A percentile compares a stretch with the other conserved stretches of the same genome.
phyloP scores from a whole-genome alignment of 2,113 vertebrate genomes.

The Calonectris borealis region DNA sequence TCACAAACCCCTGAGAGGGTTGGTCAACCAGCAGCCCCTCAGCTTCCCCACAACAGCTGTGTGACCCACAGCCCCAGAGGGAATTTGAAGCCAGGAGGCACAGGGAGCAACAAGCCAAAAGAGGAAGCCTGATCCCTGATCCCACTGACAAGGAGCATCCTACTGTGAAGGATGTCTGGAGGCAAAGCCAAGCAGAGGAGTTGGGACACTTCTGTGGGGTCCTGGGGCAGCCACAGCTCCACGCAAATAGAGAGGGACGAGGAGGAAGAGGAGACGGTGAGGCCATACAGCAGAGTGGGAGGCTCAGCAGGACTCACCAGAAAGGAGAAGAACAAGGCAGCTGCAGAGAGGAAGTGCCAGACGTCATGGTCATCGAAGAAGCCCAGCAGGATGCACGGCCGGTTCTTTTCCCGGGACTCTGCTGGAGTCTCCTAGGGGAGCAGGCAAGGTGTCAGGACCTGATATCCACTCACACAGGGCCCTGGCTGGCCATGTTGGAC shows the following conservation, averaged over 20 bases:
- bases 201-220: not conserved
- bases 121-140: not conserved
- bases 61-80: not conserved
- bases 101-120: not conserved
- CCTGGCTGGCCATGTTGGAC: not conserved
- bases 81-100: not conserved
- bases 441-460: not conserved
- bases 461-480: not conserved
- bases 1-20: not conserved
- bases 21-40: not conserved
- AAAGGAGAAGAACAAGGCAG: conserved; percentile 84
- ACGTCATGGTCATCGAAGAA: conserved; percentile 83
- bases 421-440: conserved; percentile 76
- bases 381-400: conserved; percentile 71
- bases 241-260: not conserved
- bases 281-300: not conserved
- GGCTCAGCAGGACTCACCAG: conserved; percentile 70
- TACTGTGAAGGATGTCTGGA: not conserved
- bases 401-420: conserved; percentile 80
- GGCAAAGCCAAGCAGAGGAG: not conserved
- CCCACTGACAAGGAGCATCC: not conserved
- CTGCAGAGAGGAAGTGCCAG: conserved; percentile 82
- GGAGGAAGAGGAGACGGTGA: not conserved
- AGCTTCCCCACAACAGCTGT: not conserved
- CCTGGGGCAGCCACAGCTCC: not conserved